Base-by-base conservation (phyloP, 1,140 invertebrate species). In the Drosophila tsacasi region DNA sequence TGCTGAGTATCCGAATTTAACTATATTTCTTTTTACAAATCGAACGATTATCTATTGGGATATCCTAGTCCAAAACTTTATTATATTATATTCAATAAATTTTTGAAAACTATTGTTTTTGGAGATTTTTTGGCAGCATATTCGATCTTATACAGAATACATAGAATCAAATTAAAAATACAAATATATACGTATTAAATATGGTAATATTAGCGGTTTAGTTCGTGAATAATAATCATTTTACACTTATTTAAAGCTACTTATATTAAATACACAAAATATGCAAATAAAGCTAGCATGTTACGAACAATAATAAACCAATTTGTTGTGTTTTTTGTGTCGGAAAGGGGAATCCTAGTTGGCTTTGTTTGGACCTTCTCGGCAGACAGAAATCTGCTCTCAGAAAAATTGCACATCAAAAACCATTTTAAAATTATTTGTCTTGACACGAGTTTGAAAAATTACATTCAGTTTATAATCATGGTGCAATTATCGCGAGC, bases 271-370 rank as follows among this genome's bases (percentile, higher is more conserved):
- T 42, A 67, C 32, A 58, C 49, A 55, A 27, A 32, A 57, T 67
- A 78, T 76, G 52, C 58, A 66, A 81, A 83, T 80, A 68, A 60
- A 67, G 27, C 61, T 82, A 86, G 79, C 52, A 86, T 78, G 61
- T 81, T 78, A 60, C 49, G 42, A 68, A 55, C 9, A 17, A 50
- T 46, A 62, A 46, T 47, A 17, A 47, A 54, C 1, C 0, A 17
- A 15, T 10, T 30, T 10, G 15, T 58, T 17, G n/a, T 30, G 9
- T 15, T 58, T 17, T 64, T 49, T 32, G 17, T 17, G 23, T n/a
- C 4, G 17, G 10, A 8, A 10, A 12, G 2, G 15, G 15, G 12
- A 27, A 44, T 47, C 15, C 7, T 6, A 65, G 44, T 25, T 62
- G 30, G 12, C 54, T 25, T 47, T 30, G 13, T n/a, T 10, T 23